Evolutionary conservation across 2,797 vertebrate species (phyloP), one percentile per base, ranked within the genome.

Genomic region (Gymnodraco acuticeps): DNA sequence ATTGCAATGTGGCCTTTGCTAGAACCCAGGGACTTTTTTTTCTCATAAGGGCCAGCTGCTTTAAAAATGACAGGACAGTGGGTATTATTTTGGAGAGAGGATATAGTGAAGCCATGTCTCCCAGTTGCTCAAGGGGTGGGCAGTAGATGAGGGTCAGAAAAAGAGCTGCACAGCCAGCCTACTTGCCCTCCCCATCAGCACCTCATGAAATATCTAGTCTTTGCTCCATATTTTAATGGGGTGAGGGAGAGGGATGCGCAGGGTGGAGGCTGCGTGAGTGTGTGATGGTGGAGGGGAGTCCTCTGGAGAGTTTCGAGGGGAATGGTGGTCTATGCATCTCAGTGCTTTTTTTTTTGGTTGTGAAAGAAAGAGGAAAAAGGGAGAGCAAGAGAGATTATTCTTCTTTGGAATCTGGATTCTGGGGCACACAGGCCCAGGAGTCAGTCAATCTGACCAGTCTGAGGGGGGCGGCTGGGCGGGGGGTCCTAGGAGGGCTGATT

Each of bases 401-500:
- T 93, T 91, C 88, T 90, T 88, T 89, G 89, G 92, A 94, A 91
- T 92, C 90, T 90, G 88, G 90, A 94, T 93, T 94, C 91, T 93
- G 89, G 93, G 93, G 89, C 93, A 94, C 87, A 88, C 87, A 87
- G 89, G 91, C 92, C 93, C 93, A 93, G 89, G 93, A 94, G 94
- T 94, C 91, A 93, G 93, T 95, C 93, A 95, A 94, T 94, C 92
- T 93, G 89, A 89, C 81, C 23, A 48, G 88, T 92, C 87, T 89
- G 80, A 89, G 90, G 92, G 88, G 88, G 85, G 88, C 52, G 69
- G 84, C 84, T 38, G 86, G 89, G 92, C 85, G 84, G 92, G 92
- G 91, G 93, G 90, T 94, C 94, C 94, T 94, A 46, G 85, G 95
- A 94, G 95, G 95, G 93, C 93, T 95, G 94, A 95, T 95, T 94